Evolutionary conservation across 2,113 vertebrate species (phyloP).

Genomic region (Hipposideros armiger): DNA sequence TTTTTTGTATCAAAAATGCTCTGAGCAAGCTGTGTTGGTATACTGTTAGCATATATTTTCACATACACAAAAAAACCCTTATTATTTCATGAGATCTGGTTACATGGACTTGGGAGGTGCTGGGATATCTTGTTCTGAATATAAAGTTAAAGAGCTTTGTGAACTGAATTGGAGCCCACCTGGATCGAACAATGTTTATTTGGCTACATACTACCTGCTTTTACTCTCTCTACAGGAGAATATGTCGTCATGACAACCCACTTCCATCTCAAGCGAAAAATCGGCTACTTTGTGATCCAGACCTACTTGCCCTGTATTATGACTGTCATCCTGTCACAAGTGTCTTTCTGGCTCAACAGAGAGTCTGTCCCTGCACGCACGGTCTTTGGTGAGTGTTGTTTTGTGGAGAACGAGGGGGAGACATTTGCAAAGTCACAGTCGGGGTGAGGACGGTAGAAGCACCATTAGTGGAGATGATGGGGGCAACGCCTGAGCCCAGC

Average conservation of each 20-base stretch:
- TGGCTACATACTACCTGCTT: constrained; percentile 57
- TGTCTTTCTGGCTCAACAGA: constrained; percentile 99
- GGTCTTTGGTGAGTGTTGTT: constrained; percentile 94
- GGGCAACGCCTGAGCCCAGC: neutral
- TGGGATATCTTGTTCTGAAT: neutral
- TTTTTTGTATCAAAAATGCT: constrained; percentile 22
- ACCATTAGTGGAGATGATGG: neutral
- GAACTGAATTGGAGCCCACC: neutral
- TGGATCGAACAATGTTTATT: neutral
- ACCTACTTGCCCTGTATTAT: constrained; percentile 99
- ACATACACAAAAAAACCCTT: neutral
- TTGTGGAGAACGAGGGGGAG: neutral
- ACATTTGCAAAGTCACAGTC: neutral
- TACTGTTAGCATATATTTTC: neutral
- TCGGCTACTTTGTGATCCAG: constrained; percentile 99
- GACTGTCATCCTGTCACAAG: constrained; percentile 99
- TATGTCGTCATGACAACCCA: constrained; percentile 99
- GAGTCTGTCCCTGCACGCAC: constrained; percentile 98
- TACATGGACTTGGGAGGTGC: neutral
- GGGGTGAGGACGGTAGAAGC: neutral
- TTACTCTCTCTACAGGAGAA: constrained; percentile 90
- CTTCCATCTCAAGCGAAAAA: constrained; percentile 99
- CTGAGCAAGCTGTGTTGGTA: neutral
- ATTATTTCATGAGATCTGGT: neutral
- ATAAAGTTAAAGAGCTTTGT: neutral